Evolutionary conservation across 2,797 vertebrate genomes (phyloP), one percentile per base, ranked within the genome.

Genomic region (Hybognathus amarus): DNA sequence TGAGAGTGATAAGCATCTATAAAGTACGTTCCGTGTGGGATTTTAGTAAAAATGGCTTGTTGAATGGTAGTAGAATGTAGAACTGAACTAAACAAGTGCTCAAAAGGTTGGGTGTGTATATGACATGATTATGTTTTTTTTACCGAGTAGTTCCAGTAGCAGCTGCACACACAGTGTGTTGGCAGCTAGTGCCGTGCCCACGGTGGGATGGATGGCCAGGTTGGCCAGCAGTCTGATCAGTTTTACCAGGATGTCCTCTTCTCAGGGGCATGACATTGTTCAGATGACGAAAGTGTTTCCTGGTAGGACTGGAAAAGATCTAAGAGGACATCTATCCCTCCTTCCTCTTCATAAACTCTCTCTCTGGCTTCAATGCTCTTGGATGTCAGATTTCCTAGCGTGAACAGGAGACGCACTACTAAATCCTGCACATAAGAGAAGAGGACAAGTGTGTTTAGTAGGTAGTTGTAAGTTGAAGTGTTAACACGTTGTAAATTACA

Each of bases 211-310:
- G 90, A 98, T 92, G 84, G 96, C 96, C 79, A 98, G 88, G 89
- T 99, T 99, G 13, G 97, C 97, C 76, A 99, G 89, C 85, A 99
- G 93, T 24, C 97, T 93, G 84, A 97, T 92, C 92, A 99, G 92
- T 92, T 99, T 99, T 88, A 99, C 94, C 84, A 98, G 93, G 86
- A 99, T 92, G 4, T 98, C 96, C 77, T 98, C 96, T 0, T 91
- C 90, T 95, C 94, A 59, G 80, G 22, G 6, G 47, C 8, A 7
- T n/a, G 47, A 9, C 9, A 15, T 24, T 79, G 68, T 17, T 61
- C 52, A n/a, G 33, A 5, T n/a, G 11, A 0, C 1, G 80, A 66
- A 6, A 59, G 93, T 56, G 91, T 91, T 61, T 89, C 86, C 85
- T 91, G 90, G 93, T 97, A 97, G 6, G 70, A 88, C 83, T 90